Base-by-base conservation (phyloP, 1,140 invertebrate genomes). In the Drosophila pandora region DNA sequence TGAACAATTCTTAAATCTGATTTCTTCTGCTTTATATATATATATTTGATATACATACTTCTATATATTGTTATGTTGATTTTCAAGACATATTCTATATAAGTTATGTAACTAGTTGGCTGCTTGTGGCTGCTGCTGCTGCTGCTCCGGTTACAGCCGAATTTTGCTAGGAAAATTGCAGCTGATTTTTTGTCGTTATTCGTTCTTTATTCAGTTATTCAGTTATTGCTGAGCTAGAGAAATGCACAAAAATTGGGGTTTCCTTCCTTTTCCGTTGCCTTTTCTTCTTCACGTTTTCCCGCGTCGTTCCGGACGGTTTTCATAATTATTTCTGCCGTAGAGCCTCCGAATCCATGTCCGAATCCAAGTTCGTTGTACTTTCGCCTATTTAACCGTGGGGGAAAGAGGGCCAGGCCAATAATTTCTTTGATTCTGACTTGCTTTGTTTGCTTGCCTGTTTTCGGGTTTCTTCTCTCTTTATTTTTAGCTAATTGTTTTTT, bases 151-250 rank as follows among this genome's bases (percentile, higher is more conserved):
- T 37, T 52, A 34, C 50, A 23, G 52, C 59, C 50, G 25, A 47
- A 22, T 81, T 71, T 69, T 65, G 71, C 59, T 87, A 87, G 82
- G 82, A 87, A 87, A 71, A 64, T 76, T 60, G 73, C 81, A 74
- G 55, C 67, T 37, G 48, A 48, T 21, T 10, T 12, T 37, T 62
- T 68, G 81, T 73, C 17, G 17, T 17, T 17, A 17, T 17, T 17
- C 17, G 17, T 59, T 59, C 32, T 78, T 52, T 55, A 17, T 78
- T 52, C 50, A 17, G 1, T 17, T 17, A 17, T 22, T 61, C 9
- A 17, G 25, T 54, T 25, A 43, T 28, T 64, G 23, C 21, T 30
- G 41, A 63, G 47, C 28, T 67, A 48, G 54, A 48, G 25, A 67
- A 67, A 67, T 64, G 63, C 63, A 67, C 34, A 53, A 50, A 9